phyloP scores from a whole-genome alignment of 2,888 invertebrate genomes.

The Caenorhabditis drosophilae region DNA sequence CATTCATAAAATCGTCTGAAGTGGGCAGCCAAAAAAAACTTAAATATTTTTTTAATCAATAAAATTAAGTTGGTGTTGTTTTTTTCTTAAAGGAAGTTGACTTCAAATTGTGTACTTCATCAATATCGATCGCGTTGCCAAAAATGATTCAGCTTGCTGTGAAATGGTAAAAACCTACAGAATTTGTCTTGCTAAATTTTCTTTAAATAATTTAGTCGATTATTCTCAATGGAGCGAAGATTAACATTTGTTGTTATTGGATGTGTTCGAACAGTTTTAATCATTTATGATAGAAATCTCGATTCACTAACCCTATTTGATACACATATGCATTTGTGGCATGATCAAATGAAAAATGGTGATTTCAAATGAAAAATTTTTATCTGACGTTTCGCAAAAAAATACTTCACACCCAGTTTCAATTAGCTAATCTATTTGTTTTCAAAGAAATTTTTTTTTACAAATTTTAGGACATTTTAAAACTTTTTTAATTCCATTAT shows the following conservation, averaged over 20 bases:
- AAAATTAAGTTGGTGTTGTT: neutral
- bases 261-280: constrained; percentile 32
- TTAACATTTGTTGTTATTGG: constrained; percentile 32
- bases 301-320: constrained; percentile 32
- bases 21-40: no score
- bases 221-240: constrained; percentile 1
- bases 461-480: neutral
- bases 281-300: constrained; percentile 21
- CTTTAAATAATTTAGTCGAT: neutral
- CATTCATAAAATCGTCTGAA: no score
- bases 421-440: neutral
- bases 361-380: neutral
- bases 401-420: neutral
- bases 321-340: constrained; percentile 27
- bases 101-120: constrained; percentile 20
- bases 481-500: neutral
- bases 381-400: neutral
- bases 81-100: constrained; percentile 18
- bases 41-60: neutral
- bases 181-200: neutral
- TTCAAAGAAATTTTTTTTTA: neutral
- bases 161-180: constrained; percentile 6
- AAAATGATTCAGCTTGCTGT: constrained; percentile 22
- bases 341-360: constrained; percentile 8
- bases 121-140: constrained; percentile 12